Base-by-base conservation (phyloP, 1,140 invertebrate species). In the Drosophila bipectinata region DNA sequence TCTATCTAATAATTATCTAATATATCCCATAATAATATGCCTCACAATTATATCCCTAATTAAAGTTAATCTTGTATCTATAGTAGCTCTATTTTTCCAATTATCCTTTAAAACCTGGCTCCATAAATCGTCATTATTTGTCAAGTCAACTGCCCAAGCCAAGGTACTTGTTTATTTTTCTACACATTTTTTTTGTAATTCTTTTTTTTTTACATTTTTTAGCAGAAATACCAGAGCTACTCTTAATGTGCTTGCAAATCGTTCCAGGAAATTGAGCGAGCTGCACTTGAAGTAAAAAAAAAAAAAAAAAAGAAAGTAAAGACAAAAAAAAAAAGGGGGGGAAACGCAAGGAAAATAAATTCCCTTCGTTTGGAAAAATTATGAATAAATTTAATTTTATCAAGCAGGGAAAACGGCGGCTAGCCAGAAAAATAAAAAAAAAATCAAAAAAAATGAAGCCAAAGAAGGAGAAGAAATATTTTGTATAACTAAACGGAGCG, bases 261-360 rank as follows among this genome's bases (percentile, higher is more conserved):
- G 76, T 84, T 84, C 72, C 62, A 84, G 81, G 81, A 84, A 84
- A 84, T 85, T 80, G 72, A 84, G 81, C 68, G 72, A 77, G 73
- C 81, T 85, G 81, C 77, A 73, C 80, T 83, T 72, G 62, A 80
- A 66, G 52, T 69, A 14, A 26, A 55, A 69, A 54, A 56, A 37
- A 54, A 56, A 32, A 73, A 55, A 57, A n/a, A n/a, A n/a, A 51
- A 37, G 58, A 28, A 28, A 28, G 26, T 41, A 54, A 28, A 18
- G 26, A 26, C 9, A 60, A 24, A 14, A 41, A 53, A 39, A 48
- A 3, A 15, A 57, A 15, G 15, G 18, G 14, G 6, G 0, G n/a
- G 28, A 8, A 39, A 41, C n/a, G 45, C 14, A 47, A 45, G 54
- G 45, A 59, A 51, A 69, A 18, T 57, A 72, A 52, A 71, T 72